Evolutionary conservation across 2,888 invertebrate species (phyloP), one percentile per base, ranked within the genome.

Genomic region (Smittia sp.): DNA sequence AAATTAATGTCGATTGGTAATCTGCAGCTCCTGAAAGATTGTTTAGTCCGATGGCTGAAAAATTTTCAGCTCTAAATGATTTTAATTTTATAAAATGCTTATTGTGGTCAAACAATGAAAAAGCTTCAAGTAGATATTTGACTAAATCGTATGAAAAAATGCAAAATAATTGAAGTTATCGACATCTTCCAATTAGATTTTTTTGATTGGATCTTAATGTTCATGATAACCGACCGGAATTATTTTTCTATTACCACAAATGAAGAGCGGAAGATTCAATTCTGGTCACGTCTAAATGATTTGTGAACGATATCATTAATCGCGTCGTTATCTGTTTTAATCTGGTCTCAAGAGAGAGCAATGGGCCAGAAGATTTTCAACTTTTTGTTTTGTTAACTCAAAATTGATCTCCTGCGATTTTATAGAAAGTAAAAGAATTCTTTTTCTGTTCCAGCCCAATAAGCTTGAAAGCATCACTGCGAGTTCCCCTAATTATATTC

Each of bases 331-430:
- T 69, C 41, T 54, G 25, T 52, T 69, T 69, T 52, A 67, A 66
- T 66, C 52, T 18, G 39, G 13, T 41, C 41, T 13, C 15, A 2
- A n/a, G n/a, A n/a, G n/a, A n/a, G 32, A 32, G 32, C 3, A 32
- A 32, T 6, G 3, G 32, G 3, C 9, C 32, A 32, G 32, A 32
- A 32, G 9, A 32, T n/a, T 7, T 15, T 52, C 15, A 25, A n/a
- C n/a, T n/a, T n/a, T 54, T 54, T 54, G 20, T 58, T 70, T 52
- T 70, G 52, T 70, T 70, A 70, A 70, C 69, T 70, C 54, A 32
- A 54, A 70, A 70, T 70, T 9, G 54, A 62, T 72, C 62, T 58
- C 62, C 18, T 62, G 58, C 22, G 72, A 72, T 54, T 4, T 18
- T 11, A 54, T 9, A 7, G 18, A 13, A 52, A 6, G 24, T 4